Evolutionary conservation across 2,113 vertebrate species (phyloP).

Genomic region (Oreochromis spilurus): DNA sequence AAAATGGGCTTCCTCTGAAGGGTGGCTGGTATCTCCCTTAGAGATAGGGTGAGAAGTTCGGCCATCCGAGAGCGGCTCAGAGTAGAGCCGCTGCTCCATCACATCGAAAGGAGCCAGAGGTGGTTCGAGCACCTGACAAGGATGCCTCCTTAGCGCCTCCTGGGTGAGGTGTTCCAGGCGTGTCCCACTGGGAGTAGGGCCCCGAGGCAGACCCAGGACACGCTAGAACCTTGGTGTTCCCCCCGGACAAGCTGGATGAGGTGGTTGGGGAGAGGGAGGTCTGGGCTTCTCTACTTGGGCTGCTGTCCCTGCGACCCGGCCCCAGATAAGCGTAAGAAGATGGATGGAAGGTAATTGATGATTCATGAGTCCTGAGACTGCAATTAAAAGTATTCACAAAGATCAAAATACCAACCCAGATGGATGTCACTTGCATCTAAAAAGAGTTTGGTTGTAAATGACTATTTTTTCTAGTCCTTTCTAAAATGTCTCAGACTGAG

Average conservation of each 20-base stretch:
- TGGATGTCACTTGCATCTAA: not conserved
- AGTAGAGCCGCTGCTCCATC: too few relatives aligned
- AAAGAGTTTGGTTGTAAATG: not conserved
- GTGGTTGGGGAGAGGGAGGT: not conserved
- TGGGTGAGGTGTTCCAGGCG: not conserved
- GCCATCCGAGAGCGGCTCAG: not conserved
- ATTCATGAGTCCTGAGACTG: not conserved
- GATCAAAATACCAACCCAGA: not conserved
- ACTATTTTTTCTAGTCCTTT: not conserved
- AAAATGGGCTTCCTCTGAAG: rapidly evolving
- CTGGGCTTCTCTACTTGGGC: not conserved
- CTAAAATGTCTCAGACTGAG: not conserved
- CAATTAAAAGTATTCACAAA: not conserved
- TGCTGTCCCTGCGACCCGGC: rapidly evolving
- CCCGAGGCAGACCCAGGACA: not conserved
- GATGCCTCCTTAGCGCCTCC: not conserved
- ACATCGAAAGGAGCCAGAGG: not conserved
- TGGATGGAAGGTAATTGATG: not conserved
- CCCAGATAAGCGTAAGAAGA: rapidly evolving
- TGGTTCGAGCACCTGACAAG: not conserved
- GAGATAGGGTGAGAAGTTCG: not conserved
- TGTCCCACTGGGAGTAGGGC: not conserved
- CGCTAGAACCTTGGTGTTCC: not conserved
- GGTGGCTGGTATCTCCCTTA: not conserved
- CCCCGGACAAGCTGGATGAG: not conserved